These are phyloP conservation scores for Riptortus pedestris DNA, from an alignment of 1,140 invertebrate species.

Conservation along the genomic window DNA sequence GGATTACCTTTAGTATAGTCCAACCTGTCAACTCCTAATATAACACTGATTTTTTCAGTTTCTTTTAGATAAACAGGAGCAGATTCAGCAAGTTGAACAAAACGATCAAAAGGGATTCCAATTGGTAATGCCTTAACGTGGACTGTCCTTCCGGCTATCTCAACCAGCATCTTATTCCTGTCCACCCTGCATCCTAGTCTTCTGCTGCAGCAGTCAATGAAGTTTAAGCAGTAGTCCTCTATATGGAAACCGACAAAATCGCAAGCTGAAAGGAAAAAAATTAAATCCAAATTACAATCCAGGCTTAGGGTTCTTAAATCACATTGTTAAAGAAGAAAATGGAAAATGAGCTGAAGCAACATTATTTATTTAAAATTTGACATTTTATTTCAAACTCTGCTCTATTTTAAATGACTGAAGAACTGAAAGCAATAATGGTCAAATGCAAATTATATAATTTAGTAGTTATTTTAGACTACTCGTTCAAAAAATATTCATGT, in stretches of 20 bases:
- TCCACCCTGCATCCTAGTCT: slow-evolving; percentile 78
- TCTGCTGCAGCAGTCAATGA: slow-evolving; percentile 82
- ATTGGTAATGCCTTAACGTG: slow-evolving; percentile 72
- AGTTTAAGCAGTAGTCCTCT: slow-evolving; percentile 82
- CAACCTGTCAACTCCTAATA: slow-evolving; percentile 77
- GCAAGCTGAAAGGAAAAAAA: slow-evolving; percentile 48
- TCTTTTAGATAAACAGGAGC: slow-evolving; percentile 55
- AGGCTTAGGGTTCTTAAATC: too few relatives aligned
- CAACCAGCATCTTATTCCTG: slow-evolving; percentile 72
- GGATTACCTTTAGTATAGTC: slow-evolving; percentile 84
- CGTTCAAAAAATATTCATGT: too few relatives aligned
- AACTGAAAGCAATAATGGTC: too few relatives aligned
- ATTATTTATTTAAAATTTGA: too few relatives aligned
- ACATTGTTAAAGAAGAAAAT: too few relatives aligned
- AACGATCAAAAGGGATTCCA: slow-evolving; percentile 78
- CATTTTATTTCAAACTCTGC: too few relatives aligned
- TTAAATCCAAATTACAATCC: too few relatives aligned
- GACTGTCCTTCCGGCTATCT: slow-evolving; percentile 74
- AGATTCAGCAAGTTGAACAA: slow-evolving; percentile 67
- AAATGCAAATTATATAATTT: too few relatives aligned
- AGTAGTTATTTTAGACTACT: too few relatives aligned
- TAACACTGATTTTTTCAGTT: slow-evolving; percentile 53
- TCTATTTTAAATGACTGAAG: too few relatives aligned
- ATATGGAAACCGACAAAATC: slow-evolving; percentile 90
- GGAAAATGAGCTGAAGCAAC: too few relatives aligned